A percentile compares a stretch with the other conserved stretches of the same genome.
phyloP scores from a whole-genome alignment of 2,888 invertebrate genomes.

The Rotaria macrura region DNA sequence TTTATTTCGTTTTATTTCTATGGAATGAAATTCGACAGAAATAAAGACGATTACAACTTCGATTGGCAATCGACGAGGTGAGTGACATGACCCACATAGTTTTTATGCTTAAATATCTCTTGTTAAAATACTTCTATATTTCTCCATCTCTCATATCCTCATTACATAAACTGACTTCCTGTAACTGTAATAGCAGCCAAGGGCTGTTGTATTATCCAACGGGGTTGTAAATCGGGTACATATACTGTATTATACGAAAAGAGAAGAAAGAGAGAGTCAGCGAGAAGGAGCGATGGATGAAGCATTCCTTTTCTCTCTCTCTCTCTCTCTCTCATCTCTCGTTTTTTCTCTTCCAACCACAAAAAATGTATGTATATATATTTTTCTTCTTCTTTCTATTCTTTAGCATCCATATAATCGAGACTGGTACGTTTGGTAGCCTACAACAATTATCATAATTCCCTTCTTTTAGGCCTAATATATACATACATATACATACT shows the following conservation, averaged over 20 bases:
- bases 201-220: neutral
- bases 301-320: neutral
- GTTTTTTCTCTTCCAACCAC: neutral
- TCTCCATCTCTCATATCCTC: neutral
- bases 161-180: neutral
- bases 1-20: neutral
- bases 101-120: neutral
- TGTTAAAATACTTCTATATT: neutral
- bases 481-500: neutral
- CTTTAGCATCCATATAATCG: neutral
- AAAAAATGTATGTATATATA: neutral
- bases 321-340: neutral
- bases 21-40: neutral
- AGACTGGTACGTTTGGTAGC: neutral
- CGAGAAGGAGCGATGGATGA: neutral
- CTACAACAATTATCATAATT: conserved; percentile 4
- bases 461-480: neutral
- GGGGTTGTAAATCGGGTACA: neutral
- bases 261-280: too few relatives aligned
- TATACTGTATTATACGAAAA: neutral
- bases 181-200: neutral
- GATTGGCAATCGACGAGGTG: neutral
- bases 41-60: neutral
- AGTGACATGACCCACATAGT: neutral
- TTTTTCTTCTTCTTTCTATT: neutral